A percentile compares a stretch with the other conserved stretches of the same genome.
phyloP scores from a whole-genome alignment of 2,113 vertebrate genomes.

The Callocephalon fimbriatum region DNA sequence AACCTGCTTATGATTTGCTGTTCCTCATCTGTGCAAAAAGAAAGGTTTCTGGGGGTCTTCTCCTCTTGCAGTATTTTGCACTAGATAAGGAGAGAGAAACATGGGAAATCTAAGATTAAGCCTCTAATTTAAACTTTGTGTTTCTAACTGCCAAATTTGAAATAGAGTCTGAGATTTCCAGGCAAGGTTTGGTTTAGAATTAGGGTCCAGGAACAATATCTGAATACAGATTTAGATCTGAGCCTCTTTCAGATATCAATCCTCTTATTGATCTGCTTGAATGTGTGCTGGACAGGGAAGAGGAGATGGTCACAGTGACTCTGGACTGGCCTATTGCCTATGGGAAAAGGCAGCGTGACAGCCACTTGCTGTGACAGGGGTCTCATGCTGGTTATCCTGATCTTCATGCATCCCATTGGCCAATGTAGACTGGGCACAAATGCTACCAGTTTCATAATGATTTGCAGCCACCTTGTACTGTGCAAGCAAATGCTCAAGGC shows the following conservation, averaged over 20 bases:
- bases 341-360: background rate
- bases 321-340: background rate
- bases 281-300: background rate
- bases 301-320: rapidly evolving
- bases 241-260: background rate
- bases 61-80: background rate
- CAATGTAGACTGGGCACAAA: background rate
- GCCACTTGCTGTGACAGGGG: background rate
- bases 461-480: background rate
- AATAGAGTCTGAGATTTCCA: background rate
- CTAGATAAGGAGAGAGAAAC: background rate
- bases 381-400: background rate
- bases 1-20: conserved; percentile 43
- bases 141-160: background rate
- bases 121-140: background rate
- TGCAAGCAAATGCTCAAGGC: background rate
- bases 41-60: background rate
- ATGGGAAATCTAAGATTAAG: conserved; percentile 24
- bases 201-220: background rate
- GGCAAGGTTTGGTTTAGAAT: background rate
- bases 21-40: background rate
- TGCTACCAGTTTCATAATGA: background rate
- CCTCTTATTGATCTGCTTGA: background rate
- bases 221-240: background rate
- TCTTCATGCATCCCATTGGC: background rate